Percentiles rank a stretch among this genome's conserved stretches.
phyloP scores from a whole-genome alignment of 2,888 invertebrate genomes.

The Meandrusa payeni region DNA sequence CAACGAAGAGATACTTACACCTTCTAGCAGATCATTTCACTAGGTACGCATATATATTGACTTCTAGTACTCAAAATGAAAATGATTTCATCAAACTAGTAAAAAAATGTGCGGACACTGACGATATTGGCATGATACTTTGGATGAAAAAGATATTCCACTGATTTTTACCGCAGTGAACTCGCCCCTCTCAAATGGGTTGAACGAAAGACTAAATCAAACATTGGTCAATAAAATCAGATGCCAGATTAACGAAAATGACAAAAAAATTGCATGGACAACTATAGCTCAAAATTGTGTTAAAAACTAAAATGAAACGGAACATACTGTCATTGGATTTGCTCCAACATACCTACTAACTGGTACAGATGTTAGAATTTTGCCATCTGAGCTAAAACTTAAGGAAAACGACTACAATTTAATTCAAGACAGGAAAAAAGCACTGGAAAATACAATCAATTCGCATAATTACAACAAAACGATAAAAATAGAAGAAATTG shows the following conservation, averaged over 20 bases:
- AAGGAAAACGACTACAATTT: conserved; percentile 3
- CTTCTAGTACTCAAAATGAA: conserved; percentile 28
- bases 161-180: conserved; percentile 42
- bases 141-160: conserved; percentile 27
- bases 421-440: conserved; percentile 22
- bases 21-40: conserved; percentile 23
- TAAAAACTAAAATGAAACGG: conserved; percentile 25
- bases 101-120: not conserved
- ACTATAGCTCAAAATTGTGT: conserved; percentile 29
- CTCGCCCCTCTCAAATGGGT: conserved; percentile 34
- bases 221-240: conserved; percentile 38
- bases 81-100: conserved; percentile 29
- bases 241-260: conserved; percentile 33
- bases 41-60: conserved; percentile 24
- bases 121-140: conserved; percentile 21
- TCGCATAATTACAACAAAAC: conserved; percentile 27
- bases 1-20: conserved; percentile 29
- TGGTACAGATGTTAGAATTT: conserved; percentile 25
- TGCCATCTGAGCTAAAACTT: conserved; percentile 24
- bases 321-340: conserved; percentile 26
- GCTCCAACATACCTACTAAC: conserved; percentile 26
- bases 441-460: conserved; percentile 21
- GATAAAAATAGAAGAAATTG: too few species aligned
- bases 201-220: conserved; percentile 31
- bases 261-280: conserved; percentile 31